Base-by-base conservation (phyloP, 2,113 vertebrate genomes). In the Nesogale talazaci region DNA sequence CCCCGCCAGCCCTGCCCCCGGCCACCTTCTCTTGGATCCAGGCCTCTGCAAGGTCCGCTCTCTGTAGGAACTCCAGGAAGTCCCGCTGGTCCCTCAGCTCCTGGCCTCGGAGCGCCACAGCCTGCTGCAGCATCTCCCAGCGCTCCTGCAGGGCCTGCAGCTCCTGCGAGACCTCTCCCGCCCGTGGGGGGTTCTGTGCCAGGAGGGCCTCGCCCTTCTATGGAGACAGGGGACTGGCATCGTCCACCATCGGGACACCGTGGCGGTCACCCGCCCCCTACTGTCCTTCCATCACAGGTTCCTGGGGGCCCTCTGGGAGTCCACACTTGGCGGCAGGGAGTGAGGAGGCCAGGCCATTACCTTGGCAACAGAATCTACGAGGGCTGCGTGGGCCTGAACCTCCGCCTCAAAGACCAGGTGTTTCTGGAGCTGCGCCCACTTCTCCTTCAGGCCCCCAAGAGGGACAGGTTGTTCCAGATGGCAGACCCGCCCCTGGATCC, bases 351-450 rank as follows among this genome's bases (percentile, higher is more conserved):
- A 57, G 23, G 31, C 25, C 42, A 40, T 96, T 97, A 98, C 99
- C 98, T 97, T 97, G 90, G 97, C 97, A 56, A 99, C 97, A 56
- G 97, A 96, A 20, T 92, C 96, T 93, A 99, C 97, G 92, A 98
- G 98, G 94, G 98, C 97, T 31, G 98, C 96, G 76, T 98, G 99
- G 80, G 98, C 98, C 94, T 98, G 96, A 96, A 99, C 98, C 96
- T 99, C 99, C 14, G 99, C 98, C 96, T 99, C 98, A 72, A 99
- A 99, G 90, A 97, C 98, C 92, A 99, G 98, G 95, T 99, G 99
- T 72, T 98, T 99, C 97, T 98, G 98, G 22, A 99, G 96, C 36
- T 98, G 96, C 95, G 98, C 99, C 98, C 98, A 97, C 95, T 98
- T 99, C 65, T 97, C 98, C 91, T 98, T 97, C 93, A 99, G 96